Evolutionary conservation across 2,888 invertebrate genomes (phyloP), one percentile per base, ranked within the genome.

Genomic region (Oscheius onirici): DNA sequence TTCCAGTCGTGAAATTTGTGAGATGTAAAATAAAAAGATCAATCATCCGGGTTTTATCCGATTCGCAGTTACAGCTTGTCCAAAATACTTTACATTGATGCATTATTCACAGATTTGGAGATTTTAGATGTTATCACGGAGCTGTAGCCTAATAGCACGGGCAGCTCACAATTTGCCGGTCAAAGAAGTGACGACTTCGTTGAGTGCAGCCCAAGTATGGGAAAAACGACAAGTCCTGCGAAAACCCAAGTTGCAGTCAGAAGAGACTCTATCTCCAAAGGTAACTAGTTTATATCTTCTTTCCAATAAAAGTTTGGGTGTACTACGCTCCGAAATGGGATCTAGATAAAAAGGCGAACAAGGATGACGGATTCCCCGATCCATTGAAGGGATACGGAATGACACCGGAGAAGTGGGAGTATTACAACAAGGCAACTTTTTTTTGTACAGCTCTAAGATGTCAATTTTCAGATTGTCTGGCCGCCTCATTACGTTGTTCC

Each of bases 381-480:
- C 84, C 86, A 8, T 40, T 83, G 67, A 77, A 76, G 41, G 75
- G 75, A 54, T 84, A 82, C 73, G 83, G 83, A 26, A 81, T 82
- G 78, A 86, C 86, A n/a, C 86, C 86, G 1, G 85, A 86, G 58
- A 86, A 86, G 72, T 86, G 86, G 86, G 85, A 86, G 61, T 84
- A 86, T 72, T 84, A 86, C 74, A 86, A 86, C 72, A 85, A 86
- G 74, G 83, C 15, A 34, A 34, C 10, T 11, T 63, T 46, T 55
- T 55, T 55, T 51, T 51, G 51, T 51, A 11, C 10, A 24, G 55
- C 28, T 13, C n/a, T 51, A 8, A 49, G n/a, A 34, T 43, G n/a
- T 15, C n/a, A 10, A 15, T 44, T 40, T 82, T 72, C 61, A 83
- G 83, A 78, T 84, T 22, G 84, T 86, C 8, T 86, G 86, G 86